Evolutionary conservation across 2,113 vertebrate genomes (phyloP).

Genomic region (Triplophysa dalaica): DNA sequence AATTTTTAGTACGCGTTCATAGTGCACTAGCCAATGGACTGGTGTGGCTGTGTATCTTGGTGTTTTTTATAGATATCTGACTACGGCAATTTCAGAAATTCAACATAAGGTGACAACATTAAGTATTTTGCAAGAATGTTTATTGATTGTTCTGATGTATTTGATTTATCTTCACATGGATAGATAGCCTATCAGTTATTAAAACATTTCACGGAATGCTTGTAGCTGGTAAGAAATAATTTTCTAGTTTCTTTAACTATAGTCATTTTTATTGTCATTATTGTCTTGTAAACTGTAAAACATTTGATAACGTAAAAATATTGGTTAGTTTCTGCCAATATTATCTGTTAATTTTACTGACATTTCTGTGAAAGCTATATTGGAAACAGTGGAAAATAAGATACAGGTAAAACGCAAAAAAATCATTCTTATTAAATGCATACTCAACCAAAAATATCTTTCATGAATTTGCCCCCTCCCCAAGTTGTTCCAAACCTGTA

Average conservation of each 20-base stretch:
- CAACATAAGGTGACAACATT: background rate
- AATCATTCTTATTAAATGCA: too few relatives aligned
- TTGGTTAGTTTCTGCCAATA: too few relatives aligned
- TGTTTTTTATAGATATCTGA: background rate
- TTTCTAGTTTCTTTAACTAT: background rate
- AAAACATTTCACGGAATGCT: background rate
- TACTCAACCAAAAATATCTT: too few relatives aligned
- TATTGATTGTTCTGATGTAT: background rate
- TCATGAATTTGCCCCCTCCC: too few relatives aligned
- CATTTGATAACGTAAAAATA: too few relatives aligned
- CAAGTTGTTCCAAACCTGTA: too few relatives aligned
- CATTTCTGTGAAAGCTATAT: too few relatives aligned
- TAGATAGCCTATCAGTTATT: background rate
- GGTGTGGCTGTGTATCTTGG: background rate
- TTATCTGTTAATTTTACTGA: too few relatives aligned
- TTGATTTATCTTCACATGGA: background rate
- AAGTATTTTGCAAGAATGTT: background rate
- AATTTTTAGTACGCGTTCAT: constrained; percentile 33
- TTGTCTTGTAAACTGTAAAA: too few relatives aligned
- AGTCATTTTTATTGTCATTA: too few relatives aligned
- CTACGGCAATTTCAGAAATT: background rate
- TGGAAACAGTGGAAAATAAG: too few relatives aligned
- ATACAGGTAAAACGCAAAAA: too few relatives aligned
- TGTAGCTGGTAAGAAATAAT: background rate
- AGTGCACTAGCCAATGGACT: background rate